Evolutionary conservation across 2,888 invertebrate genomes (phyloP).

Genomic region (Aphodius granarius): DNA sequence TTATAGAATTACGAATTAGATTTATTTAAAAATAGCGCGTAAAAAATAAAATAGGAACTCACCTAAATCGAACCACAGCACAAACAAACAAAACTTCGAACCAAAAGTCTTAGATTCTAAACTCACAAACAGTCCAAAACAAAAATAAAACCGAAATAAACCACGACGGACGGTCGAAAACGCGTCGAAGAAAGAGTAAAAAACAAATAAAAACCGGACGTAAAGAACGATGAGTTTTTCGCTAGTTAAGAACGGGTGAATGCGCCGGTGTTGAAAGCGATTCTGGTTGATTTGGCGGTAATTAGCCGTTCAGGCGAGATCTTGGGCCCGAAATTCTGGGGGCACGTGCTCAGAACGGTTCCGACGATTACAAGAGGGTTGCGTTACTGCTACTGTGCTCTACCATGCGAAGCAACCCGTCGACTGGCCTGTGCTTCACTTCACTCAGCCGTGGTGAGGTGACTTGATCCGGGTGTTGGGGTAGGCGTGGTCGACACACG

Average conservation of each 20-base stretch:
- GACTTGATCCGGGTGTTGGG: slow-evolving; percentile 51
- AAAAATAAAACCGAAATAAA: not conserved
- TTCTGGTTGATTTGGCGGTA: slow-evolving; percentile 51
- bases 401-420: slow-evolving; percentile 52
- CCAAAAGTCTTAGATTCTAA: not conserved
- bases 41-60: too few species aligned
- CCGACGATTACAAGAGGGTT: slow-evolving; percentile 32
- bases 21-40: too few species aligned
- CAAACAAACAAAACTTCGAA: not conserved
- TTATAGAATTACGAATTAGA: too few species aligned
- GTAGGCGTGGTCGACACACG: slow-evolving; percentile 31
- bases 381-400: slow-evolving; percentile 41
- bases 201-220: not conserved
- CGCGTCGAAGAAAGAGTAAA: not conserved
- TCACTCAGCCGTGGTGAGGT: slow-evolving; percentile 54
- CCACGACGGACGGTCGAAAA: not conserved
- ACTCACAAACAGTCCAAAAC: not conserved
- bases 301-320: slow-evolving; percentile 49
- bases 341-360: slow-evolving; percentile 49
- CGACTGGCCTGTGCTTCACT: slow-evolving; percentile 51
- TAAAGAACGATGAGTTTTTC: not conserved
- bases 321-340: slow-evolving; percentile 40
- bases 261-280: slow-evolving; percentile 47
- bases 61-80: not conserved
- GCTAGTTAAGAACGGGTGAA: slow-evolving; percentile 41